Evolutionary conservation across 2,888 invertebrate genomes (phyloP).

Genomic region (Megastigmus dorsalis): DNA sequence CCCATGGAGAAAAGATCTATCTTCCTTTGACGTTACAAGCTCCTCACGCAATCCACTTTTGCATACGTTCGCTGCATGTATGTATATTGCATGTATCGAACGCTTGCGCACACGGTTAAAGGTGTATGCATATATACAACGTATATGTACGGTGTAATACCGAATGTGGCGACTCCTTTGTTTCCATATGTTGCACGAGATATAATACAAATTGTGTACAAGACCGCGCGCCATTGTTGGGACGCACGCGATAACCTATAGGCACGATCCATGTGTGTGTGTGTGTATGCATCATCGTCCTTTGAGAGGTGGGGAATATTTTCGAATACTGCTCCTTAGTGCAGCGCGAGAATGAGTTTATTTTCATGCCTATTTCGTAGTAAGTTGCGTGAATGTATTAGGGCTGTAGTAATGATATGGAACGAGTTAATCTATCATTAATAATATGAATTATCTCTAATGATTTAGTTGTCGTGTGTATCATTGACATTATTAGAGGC

Average conservation of each 20-base stretch:
- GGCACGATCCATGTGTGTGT: too few species aligned
- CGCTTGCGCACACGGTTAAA: background rate
- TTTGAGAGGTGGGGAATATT: background rate
- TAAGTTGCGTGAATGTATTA: too few species aligned
- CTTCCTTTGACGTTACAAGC: too few species aligned
- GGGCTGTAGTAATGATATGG: background rate
- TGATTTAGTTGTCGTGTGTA: too few species aligned
- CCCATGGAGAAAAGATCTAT: too few species aligned
- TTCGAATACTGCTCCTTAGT: background rate
- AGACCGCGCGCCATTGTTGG: background rate
- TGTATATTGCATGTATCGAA: background rate
- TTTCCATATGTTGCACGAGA: slow-evolving; percentile 14
- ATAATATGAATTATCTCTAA: slow-evolving; percentile 21
- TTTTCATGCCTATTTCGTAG: background rate
- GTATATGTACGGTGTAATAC: background rate
- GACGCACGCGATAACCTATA: slow-evolving; percentile 2
- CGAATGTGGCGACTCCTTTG: slow-evolving; percentile 4
- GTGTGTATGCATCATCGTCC: slow-evolving; percentile 14
- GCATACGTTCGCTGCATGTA: background rate
- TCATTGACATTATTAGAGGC: too few species aligned
- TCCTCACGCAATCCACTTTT: slow-evolving; percentile 30
- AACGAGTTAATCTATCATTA: slow-evolving; percentile 13
- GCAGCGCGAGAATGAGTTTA: background rate
- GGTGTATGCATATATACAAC: background rate
- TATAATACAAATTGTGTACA: slow-evolving; percentile 4